Conservation (phyloP, 2,797 vertebrate species). For the Columba guinea region DNA sequence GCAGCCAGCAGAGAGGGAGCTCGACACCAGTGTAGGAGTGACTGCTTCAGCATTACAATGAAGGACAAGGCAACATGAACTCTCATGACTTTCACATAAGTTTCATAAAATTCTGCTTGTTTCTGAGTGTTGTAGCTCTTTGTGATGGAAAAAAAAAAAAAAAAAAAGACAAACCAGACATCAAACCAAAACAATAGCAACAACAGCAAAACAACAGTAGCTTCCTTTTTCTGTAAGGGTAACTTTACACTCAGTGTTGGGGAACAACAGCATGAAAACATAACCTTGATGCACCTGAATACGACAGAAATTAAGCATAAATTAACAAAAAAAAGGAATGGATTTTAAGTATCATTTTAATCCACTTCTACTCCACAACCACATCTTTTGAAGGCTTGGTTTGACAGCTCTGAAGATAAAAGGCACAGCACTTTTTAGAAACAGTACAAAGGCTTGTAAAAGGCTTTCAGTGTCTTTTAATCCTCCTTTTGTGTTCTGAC, state of each 20-base stretch:
- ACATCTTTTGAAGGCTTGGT: background rate
- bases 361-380: background rate
- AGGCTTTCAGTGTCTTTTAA: slow-evolving; percentile 9
- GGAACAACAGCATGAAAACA: background rate
- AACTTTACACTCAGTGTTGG: background rate
- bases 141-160: background rate
- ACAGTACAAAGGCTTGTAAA: background rate
- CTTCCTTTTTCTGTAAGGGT: background rate
- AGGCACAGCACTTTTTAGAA: background rate
- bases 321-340: background rate
- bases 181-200: too few species aligned
- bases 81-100: background rate
- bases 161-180: background rate
- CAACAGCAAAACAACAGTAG: accelerated
- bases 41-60: accelerated
- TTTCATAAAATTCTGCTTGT: background rate
- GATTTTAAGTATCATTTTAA: background rate
- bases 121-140: background rate
- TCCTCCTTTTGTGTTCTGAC: slow-evolving; percentile 2
- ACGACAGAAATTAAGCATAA: background rate
- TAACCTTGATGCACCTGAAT: background rate
- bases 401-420: background rate
- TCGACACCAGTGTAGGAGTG: accelerated
- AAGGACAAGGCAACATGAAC: background rate
- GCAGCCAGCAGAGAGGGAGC: background rate